Evolutionary conservation across 2,113 vertebrate genomes (phyloP).

Genomic region (Cervus canadensis): DNA sequence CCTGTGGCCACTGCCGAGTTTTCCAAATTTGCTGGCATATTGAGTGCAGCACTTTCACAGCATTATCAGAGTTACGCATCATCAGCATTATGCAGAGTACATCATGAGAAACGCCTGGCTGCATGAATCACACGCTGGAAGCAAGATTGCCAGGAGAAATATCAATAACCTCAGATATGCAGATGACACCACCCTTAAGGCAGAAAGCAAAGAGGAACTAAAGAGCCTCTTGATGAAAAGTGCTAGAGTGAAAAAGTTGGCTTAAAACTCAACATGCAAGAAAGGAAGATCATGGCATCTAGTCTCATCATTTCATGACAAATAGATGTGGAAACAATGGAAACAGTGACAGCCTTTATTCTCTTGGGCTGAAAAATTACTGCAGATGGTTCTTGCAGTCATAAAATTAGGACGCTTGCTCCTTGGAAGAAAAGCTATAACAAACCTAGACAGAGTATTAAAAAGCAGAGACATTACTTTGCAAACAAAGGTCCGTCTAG

Average conservation of each 20-base stretch:
- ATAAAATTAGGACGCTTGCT: neutral
- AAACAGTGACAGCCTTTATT: neutral
- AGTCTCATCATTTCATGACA: neutral
- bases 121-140: neutral
- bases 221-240: neutral
- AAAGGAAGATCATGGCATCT: neutral
- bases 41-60: neutral
- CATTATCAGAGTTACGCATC: neutral
- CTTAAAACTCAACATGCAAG: neutral
- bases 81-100: neutral
- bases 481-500: neutral
- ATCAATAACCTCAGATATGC: neutral
- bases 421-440: neutral
- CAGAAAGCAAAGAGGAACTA: neutral
- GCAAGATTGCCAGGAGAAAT: neutral
- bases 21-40: neutral
- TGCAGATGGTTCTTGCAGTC: neutral
- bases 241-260: neutral
- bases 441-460: neutral
- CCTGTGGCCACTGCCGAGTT: neutral
- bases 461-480: neutral
- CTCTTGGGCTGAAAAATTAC: neutral
- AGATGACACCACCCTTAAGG: neutral
- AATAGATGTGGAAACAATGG: neutral
- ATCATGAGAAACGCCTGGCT: neutral